phyloP scores from a whole-genome alignment of 2,113 vertebrate species.

The Excalfactoria chinensis region DNA sequence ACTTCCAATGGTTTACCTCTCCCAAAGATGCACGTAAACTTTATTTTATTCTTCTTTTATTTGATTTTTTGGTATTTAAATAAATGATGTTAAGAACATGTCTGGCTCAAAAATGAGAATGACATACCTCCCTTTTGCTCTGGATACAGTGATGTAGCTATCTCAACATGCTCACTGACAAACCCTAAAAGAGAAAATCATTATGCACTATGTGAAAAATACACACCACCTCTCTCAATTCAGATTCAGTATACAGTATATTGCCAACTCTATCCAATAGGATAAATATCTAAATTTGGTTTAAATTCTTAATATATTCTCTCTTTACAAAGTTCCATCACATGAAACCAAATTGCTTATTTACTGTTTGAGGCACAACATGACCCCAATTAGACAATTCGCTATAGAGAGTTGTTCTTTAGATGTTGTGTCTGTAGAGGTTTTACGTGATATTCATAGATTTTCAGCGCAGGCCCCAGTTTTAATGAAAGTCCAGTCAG shows the following conservation, averaged over 20 bases:
- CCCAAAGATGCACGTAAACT: slow-evolving; percentile 36
- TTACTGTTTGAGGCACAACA: slow-evolving; percentile 66
- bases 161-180: slow-evolving; percentile 54
- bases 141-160: slow-evolving; percentile 41
- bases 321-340: slow-evolving; percentile 80
- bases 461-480: slow-evolving; percentile 97
- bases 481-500: slow-evolving; percentile 98
- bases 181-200: slow-evolving; percentile 62
- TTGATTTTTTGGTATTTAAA: slow-evolving; percentile 30
- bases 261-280: slow-evolving; percentile 84
- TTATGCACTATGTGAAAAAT: slow-evolving; percentile 53
- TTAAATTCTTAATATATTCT: slow-evolving; percentile 78
- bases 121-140: slow-evolving; percentile 45
- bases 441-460: slow-evolving; percentile 98
- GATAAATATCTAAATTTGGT: slow-evolving; percentile 79
- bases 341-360: slow-evolving; percentile 80
- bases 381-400: slow-evolving; percentile 64
- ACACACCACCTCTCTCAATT: slow-evolving; percentile 36
- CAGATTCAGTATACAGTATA: slow-evolving; percentile 58
- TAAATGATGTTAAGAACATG: slow-evolving; percentile 37
- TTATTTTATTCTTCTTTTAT: not conserved
- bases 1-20: slow-evolving; percentile 36
- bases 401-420: slow-evolving; percentile 91
- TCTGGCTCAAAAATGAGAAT: slow-evolving; percentile 55
- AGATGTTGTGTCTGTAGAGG: slow-evolving; percentile 96